Evolutionary conservation across 2,797 vertebrate species (phyloP), one percentile per base, ranked within the genome.

Genomic region (Premnoplex brunnescens): DNA sequence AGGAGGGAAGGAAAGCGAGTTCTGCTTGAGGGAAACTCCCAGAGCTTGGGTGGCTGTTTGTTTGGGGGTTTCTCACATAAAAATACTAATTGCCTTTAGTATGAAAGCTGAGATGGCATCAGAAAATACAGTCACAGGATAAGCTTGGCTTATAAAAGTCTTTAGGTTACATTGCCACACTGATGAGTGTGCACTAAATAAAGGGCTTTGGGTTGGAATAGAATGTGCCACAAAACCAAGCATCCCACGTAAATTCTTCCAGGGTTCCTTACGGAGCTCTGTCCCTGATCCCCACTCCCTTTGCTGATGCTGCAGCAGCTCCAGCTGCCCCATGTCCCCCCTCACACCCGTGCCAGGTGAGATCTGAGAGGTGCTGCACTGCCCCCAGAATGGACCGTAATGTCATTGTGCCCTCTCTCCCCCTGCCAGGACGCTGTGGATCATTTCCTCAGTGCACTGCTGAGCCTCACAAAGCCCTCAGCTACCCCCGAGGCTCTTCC

Each of bases 1-100:
- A 43, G 62, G 51, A 91, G 77, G 86, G 97, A 95, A 96, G 77
- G 77, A 95, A 88, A 93, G 66, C 28, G 56, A 91, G 69, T 83
- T 91, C 63, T 88, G 59, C 91, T 79, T 77, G 79, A 92, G 48
- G 63, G 54, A 78, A 73, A 85, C 89, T 81, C 89, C 63, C 94
- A 43, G 58, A 84, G 30, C 34, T 41, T 80, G 54, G 28, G 75
- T 79, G 84, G 73, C 39, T 78, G 21, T 17, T 49, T 27, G 46
- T 48, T 48, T 48, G 23, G 24, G 48, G 48, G 48, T 3, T 88
- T 87, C 71, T 37, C 44, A 59, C 8, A 27, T 48, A 64, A 69
- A 92, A 88, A 87, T 72, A 78, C 55, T 72, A 1, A 69, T 88
- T 96, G 95, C 68, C 64, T 83, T 84, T 48, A 52, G 44, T 39